phyloP scores from a whole-genome alignment of 2,113 vertebrate genomes.

The Salvelinus sp. region DNA sequence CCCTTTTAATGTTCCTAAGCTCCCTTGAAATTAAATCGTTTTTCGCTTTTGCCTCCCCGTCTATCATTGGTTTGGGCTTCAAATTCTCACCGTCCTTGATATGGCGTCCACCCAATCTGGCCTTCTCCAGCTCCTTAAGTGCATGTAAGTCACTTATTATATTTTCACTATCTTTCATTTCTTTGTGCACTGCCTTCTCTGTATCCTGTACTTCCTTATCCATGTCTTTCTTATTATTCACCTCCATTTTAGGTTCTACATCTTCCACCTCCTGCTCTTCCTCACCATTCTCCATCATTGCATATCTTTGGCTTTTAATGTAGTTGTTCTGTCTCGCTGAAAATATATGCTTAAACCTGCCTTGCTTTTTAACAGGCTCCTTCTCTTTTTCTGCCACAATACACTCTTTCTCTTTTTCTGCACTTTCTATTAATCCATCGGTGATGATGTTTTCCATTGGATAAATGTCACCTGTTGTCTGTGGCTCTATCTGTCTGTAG shows the following conservation, averaged over 20 bases:
- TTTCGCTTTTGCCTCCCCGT: conserved; percentile 56
- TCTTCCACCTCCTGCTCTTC: conserved; percentile 36
- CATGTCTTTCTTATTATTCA: conserved; percentile 23
- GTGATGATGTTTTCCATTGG: conserved; percentile 21
- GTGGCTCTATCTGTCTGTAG: not conserved
- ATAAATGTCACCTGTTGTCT: conserved; percentile 26
- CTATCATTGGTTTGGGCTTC: conserved; percentile 43
- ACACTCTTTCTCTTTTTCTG: conserved; percentile 26
- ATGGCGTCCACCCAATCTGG: conserved; percentile 36
- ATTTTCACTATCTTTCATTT: conserved; percentile 48
- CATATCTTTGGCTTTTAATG: conserved; percentile 72
- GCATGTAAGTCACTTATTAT: conserved; percentile 61
- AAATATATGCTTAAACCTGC: conserved; percentile 63
- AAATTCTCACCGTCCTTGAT: conserved; percentile 28
- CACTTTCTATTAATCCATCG: not conserved
- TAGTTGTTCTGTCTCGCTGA: conserved; percentile 74
- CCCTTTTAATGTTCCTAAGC: conserved; percentile 62
- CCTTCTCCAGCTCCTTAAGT: conserved; percentile 60
- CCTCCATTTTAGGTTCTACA: not conserved
- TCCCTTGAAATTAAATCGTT: conserved; percentile 64
- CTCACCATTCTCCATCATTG: conserved; percentile 39
- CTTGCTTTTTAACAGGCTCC: conserved; percentile 36
- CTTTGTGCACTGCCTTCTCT: conserved; percentile 5
- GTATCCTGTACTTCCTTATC: conserved; percentile 13
- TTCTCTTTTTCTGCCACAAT: conserved; percentile 19